Conservation (phyloP, 2,888 invertebrate species). For the Tachystola acroxantha region DNA sequence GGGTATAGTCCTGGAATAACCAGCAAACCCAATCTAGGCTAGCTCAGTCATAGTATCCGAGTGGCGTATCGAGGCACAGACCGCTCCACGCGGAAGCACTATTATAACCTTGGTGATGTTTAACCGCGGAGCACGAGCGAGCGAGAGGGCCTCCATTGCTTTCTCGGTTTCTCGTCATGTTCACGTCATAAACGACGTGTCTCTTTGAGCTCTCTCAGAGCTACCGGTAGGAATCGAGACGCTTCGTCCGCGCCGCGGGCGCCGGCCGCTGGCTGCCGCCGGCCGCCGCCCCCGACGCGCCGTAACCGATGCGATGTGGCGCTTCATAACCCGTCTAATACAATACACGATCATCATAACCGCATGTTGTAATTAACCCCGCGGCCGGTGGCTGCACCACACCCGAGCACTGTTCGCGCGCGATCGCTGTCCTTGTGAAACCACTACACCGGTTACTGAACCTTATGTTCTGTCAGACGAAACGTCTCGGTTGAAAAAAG, state of each 20-base stretch:
- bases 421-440: conserved; percentile 61
- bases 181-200: conserved; percentile 37
- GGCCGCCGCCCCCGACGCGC: conserved; percentile 44
- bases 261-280: conserved; percentile 27
- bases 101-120: conserved; percentile 70
- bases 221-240: conserved; percentile 67
- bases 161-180: conserved; percentile 56
- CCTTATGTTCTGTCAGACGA: conserved; percentile 63
- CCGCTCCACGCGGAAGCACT: conserved; percentile 34
- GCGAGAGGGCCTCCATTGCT: conserved; percentile 39
- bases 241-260: conserved; percentile 67
- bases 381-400: conserved; percentile 51
- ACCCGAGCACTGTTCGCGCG: conserved; percentile 32
- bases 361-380: conserved; percentile 79
- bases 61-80: conserved; percentile 38
- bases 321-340: conserved; percentile 78
- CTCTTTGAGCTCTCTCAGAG: conserved; percentile 24
- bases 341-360: conserved; percentile 74
- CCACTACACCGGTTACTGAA: conserved; percentile 65
- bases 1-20: too few relatives aligned
- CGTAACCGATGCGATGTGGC: conserved; percentile 73
- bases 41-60: conserved; percentile 22
- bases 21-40: too few relatives aligned
- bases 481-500: conserved; percentile 73
- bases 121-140: conserved; percentile 61